Percentiles rank a stretch among this genome's conserved stretches.
These are phyloP conservation scores for Melanotaenia nigrans DNA, from an alignment of 2,797 vertebrate genomes.

Conservation along the genomic window DNA sequence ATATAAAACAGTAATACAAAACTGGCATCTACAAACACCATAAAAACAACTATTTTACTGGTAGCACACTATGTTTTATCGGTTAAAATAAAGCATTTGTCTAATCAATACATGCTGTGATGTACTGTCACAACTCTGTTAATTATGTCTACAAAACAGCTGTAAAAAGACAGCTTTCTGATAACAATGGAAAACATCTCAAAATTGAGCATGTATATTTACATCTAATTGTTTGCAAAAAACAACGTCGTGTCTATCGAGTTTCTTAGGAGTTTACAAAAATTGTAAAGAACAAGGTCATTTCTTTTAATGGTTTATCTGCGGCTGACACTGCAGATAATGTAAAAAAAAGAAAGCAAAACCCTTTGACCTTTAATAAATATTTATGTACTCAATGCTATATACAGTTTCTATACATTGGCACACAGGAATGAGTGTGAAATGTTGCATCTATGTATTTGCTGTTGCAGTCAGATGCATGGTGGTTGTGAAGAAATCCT, in stretches of 20 bases:
- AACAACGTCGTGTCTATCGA: slow-evolving; percentile 59
- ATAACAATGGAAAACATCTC: slow-evolving; percentile 58
- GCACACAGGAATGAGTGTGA: slow-evolving; percentile 81
- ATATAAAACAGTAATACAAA: slow-evolving; percentile 38
- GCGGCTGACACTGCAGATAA: slow-evolving; percentile 73
- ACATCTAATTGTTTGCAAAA: slow-evolving; percentile 76
- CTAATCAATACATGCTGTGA: slow-evolving; percentile 54
- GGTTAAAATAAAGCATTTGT: slow-evolving; percentile 64
- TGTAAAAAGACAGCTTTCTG: slow-evolving; percentile 77
- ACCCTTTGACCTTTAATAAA: slow-evolving; percentile 91
- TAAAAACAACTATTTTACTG: slow-evolving; percentile 47
- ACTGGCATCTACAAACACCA: slow-evolving; percentile 56
- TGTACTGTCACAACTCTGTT: slow-evolving; percentile 36
- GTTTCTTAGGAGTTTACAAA: slow-evolving; percentile 28
- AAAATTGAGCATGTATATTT: slow-evolving; percentile 75
- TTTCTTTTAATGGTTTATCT: slow-evolving; percentile 45
- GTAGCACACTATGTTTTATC: slow-evolving; percentile 55
- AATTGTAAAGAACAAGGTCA: slow-evolving; percentile 14
- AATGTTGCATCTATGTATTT: slow-evolving; percentile 68
- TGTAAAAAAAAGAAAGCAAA: slow-evolving; percentile 79
- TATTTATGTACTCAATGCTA: slow-evolving; percentile 90
- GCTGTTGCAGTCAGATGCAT: slow-evolving; percentile 90
- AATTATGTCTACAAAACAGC: slow-evolving; percentile 65
- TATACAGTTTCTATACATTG: slow-evolving; percentile 92
- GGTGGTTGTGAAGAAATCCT: slow-evolving; percentile 80